phyloP scores from a whole-genome alignment of 1,140 invertebrate species.

The Aethina tumida region DNA sequence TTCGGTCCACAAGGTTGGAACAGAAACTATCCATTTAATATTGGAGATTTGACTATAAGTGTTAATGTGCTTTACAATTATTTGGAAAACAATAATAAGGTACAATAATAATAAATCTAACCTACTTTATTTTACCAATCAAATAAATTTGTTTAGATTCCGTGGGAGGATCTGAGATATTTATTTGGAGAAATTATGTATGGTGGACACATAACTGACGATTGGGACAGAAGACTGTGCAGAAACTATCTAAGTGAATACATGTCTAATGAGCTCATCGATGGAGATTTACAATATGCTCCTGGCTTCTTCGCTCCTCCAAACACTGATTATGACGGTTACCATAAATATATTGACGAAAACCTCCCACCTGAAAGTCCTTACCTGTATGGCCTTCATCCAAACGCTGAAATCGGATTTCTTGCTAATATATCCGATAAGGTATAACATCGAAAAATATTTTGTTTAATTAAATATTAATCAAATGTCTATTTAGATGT shows the following conservation, averaged over 20 bases:
- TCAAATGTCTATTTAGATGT: too few relatives aligned
- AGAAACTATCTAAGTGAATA: slow-evolving; percentile 82
- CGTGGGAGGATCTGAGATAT: slow-evolving; percentile 89
- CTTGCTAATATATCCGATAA: slow-evolving; percentile 77
- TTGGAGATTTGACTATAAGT: slow-evolving; percentile 87
- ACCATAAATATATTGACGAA: slow-evolving; percentile 87
- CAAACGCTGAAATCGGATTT: slow-evolving; percentile 93
- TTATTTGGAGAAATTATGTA: slow-evolving; percentile 96
- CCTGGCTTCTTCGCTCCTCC: slow-evolving; percentile 62
- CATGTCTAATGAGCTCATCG: slow-evolving; percentile 70
- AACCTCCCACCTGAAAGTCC: slow-evolving; percentile 80
- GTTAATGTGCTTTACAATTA: slow-evolving; percentile 88
- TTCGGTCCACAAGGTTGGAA: slow-evolving; percentile 96
- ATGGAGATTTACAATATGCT: slow-evolving; percentile 70
- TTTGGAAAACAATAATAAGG: slow-evolving; percentile 73
- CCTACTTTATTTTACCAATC: neutral
- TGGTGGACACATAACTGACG: slow-evolving; percentile 92
- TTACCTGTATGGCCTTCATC: slow-evolving; percentile 82
- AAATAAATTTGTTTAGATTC: slow-evolving; percentile 41
- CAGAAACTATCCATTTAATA: slow-evolving; percentile 63
- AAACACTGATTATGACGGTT: slow-evolving; percentile 76
- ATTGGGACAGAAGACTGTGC: slow-evolving; percentile 86
- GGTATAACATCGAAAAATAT: too few relatives aligned
- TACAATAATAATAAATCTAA: slow-evolving; percentile 3
- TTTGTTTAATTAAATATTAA: too few relatives aligned